Conservation (phyloP, 2,797 vertebrate genomes). For the Sebastes vulpes region DNA sequence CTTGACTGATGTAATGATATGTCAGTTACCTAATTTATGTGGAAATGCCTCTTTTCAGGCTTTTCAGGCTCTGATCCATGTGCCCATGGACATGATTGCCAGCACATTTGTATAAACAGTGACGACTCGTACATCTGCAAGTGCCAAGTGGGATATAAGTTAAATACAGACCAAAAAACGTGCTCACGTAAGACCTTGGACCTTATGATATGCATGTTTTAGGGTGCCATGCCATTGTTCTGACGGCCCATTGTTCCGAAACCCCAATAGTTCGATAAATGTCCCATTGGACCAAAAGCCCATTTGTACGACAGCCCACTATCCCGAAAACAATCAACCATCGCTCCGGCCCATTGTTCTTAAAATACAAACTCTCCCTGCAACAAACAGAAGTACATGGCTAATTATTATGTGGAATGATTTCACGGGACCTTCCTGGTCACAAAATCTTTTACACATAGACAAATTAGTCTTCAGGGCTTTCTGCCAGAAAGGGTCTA, state of each 20-base stretch:
- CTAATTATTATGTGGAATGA: background rate
- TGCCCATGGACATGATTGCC: constrained; percentile 77
- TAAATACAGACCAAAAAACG: constrained; percentile 82
- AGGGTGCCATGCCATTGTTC: no score
- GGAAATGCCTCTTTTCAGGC: background rate
- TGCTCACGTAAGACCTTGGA: constrained; percentile 80
- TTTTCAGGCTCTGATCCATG: constrained; percentile 76
- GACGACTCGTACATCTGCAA: constrained; percentile 76
- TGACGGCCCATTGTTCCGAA: background rate
- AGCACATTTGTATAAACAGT: constrained; percentile 81
- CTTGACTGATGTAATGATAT: no score
- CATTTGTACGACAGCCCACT: background rate
- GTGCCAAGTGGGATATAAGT: constrained; percentile 80
- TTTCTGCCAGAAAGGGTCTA: no score
- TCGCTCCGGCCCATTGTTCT: no score
- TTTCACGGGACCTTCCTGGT: background rate
- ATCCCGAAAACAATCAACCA: background rate
- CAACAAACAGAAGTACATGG: background rate
- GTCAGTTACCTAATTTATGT: background rate
- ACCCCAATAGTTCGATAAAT: background rate
- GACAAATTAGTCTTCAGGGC: background rate
- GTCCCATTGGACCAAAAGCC: background rate
- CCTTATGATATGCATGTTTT: no score
- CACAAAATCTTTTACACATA: background rate
- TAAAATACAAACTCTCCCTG: no score